Base-by-base conservation (phyloP, 2,888 invertebrate genomes). In the Drosophila kuntzei region DNA sequence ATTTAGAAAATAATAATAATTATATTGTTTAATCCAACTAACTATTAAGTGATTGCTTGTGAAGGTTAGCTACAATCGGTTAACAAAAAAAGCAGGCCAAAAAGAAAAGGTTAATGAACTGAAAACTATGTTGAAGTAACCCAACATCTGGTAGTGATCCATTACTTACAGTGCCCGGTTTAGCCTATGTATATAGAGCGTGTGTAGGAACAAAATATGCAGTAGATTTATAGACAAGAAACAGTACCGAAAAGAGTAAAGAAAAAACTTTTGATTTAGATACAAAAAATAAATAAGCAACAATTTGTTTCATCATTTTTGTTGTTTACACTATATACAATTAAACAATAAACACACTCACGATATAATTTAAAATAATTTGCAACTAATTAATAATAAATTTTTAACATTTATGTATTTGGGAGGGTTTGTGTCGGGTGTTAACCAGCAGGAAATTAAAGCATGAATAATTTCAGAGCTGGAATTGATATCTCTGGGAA, bases 81-180 rank as follows among this genome's bases (percentile, higher is more conserved):
- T 76, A 73, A 51, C 34, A 34, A 34, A n/a, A 69, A 46, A 41
- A 72, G 59, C 37, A 80, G 69, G 58, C 57, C 55, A 75, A 70
- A 76, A 71, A 69, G 54, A 46, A 60, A 46, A 27, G 37, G 1
- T 32, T 9, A 62, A 62, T 9, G 6, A 62, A 62, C 55, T 46
- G 55, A 36, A 61, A 75, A 67, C 81, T 78, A 80, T 70, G 55
- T 76, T 46, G 43, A 41, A 63, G 64, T 39, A 61, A 72, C 79
- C 71, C 73, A 73, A 71, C 25, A 60, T 62, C 76, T 84, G 73
- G 58, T 73, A 71, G 41, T 32, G 69, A 76, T 67, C 78, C 83
- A 78, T 89, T 94, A 94, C 94, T 94, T 94, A 94, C 94, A 93
- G 93, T 93, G 91, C 93, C 93, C 79, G 94, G 94, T 91, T 94